A percentile compares a stretch with the other conserved stretches of the same genome.
phyloP scores from a whole-genome alignment of 2,888 invertebrate species.

The Heteromyza rotundicornis region DNA sequence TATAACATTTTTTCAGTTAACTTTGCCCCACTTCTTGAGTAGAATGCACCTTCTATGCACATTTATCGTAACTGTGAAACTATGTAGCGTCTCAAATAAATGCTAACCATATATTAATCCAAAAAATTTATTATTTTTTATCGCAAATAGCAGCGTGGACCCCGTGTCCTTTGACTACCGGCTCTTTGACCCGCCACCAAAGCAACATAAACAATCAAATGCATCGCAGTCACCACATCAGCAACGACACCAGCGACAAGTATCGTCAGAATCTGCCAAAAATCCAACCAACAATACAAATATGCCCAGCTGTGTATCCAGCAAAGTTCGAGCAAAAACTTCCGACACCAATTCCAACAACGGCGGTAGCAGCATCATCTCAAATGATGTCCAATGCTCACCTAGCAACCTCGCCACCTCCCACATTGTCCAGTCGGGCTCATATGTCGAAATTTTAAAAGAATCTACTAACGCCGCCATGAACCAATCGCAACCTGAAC shows the following conservation, averaged over 20 bases:
- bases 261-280: constrained; percentile 48
- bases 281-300: constrained; percentile 54
- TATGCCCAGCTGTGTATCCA: constrained; percentile 53
- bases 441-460: constrained; percentile 58
- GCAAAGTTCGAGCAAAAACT: constrained; percentile 45
- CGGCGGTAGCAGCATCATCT: constrained; percentile 28
- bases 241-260: constrained; percentile 48
- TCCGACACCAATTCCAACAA: constrained; percentile 50
- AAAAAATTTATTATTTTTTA: neutral
- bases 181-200: constrained; percentile 59
- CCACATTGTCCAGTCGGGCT: constrained; percentile 53
- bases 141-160: constrained; percentile 55
- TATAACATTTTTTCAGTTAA: too few relatives aligned
- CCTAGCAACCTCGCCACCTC: constrained; percentile 41
- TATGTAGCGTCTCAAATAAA: too few relatives aligned
- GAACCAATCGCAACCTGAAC: constrained; percentile 13
- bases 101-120: too few relatives aligned
- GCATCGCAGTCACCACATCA: constrained; percentile 36
- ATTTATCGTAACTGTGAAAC: too few relatives aligned
- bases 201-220: constrained; percentile 48
- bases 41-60: too few relatives aligned
- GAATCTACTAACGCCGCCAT: constrained; percentile 27
- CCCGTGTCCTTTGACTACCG: constrained; percentile 58
- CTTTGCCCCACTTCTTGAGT: too few relatives aligned
- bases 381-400: constrained; percentile 41